phyloP scores from a whole-genome alignment of 2,113 vertebrate species.

The Pygoscelis antarcticus region DNA sequence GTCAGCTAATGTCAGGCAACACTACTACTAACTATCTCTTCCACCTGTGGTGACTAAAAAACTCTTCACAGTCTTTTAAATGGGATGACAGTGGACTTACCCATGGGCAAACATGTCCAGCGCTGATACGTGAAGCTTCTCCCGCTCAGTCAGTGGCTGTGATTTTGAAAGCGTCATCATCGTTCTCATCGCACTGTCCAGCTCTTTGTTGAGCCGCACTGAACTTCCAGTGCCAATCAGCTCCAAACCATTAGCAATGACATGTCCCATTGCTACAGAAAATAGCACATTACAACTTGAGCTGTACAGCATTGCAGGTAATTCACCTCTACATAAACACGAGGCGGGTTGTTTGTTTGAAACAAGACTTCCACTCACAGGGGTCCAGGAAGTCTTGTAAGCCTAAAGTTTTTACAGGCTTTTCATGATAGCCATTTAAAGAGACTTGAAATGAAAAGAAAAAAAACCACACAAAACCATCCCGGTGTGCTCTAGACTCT shows the following conservation, averaged over 20 bases:
- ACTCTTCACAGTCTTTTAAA: neutral
- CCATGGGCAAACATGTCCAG: constrained; percentile 86
- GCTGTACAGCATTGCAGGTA: neutral
- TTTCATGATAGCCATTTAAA: neutral
- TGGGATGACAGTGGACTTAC: constrained; percentile 71
- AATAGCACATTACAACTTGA: neutral
- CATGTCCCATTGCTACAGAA: constrained; percentile 87
- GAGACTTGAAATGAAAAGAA: neutral
- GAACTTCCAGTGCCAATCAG: constrained; percentile 82
- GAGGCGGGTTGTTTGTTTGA: neutral
- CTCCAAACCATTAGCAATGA: constrained; percentile 84
- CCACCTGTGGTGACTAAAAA: neutral
- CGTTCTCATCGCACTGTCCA: constrained; percentile 76
- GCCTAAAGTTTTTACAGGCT: neutral
- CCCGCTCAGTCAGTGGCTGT: constrained; percentile 82
- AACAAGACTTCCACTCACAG: neutral
- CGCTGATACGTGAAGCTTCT: constrained; percentile 85
- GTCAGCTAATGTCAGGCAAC: neutral
- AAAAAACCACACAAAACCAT: neutral
- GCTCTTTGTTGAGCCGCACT: constrained; percentile 73
- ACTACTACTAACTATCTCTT: neutral
- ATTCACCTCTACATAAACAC: neutral
- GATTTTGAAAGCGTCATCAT: constrained; percentile 77
- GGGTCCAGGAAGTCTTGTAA: neutral
- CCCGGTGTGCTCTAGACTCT: neutral